phyloP scores from a whole-genome alignment of 2,113 vertebrate species.

The Plecturocebus donacophilus region DNA sequence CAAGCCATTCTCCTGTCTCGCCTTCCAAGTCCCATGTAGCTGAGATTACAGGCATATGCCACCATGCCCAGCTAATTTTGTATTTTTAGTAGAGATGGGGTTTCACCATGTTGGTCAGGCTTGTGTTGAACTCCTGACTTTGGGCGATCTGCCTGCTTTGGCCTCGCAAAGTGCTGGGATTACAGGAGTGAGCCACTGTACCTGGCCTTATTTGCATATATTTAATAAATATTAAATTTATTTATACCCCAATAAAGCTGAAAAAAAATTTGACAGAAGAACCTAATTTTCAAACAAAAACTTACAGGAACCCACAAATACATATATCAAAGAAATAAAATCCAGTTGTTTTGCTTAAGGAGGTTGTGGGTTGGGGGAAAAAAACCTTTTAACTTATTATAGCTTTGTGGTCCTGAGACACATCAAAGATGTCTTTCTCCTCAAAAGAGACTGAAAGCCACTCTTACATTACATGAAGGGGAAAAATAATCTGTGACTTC shows the following conservation, averaged over 20 bases:
- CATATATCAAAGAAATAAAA: neutral
- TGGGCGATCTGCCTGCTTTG: too few relatives aligned
- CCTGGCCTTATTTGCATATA: too few relatives aligned
- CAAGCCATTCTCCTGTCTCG: too few relatives aligned
- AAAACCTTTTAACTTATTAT: neutral
- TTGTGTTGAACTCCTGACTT: too few relatives aligned
- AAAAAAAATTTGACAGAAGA: neutral
- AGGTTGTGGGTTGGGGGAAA: neutral
- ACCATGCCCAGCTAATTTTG: too few relatives aligned
- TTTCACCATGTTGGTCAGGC: too few relatives aligned
- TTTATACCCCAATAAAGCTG: neutral
- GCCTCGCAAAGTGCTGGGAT: too few relatives aligned
- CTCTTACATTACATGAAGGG: neutral
- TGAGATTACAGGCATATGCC: too few relatives aligned
- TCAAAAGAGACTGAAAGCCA: neutral
- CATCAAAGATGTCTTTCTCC: neutral
- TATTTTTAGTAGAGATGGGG: too few relatives aligned
- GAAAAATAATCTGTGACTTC: neutral
- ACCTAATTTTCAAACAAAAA: constrained; percentile 21
- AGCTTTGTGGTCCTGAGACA: neutral
- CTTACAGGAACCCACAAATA: neutral
- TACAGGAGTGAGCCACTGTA: too few relatives aligned
- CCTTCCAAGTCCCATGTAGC: too few relatives aligned
- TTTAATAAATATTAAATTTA: neutral
- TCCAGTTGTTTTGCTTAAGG: neutral